A percentile compares a stretch with the other conserved stretches of the same genome.
phyloP scores from a whole-genome alignment of 2,113 vertebrate species.

The Rhinopomastus cyanomelas region DNA sequence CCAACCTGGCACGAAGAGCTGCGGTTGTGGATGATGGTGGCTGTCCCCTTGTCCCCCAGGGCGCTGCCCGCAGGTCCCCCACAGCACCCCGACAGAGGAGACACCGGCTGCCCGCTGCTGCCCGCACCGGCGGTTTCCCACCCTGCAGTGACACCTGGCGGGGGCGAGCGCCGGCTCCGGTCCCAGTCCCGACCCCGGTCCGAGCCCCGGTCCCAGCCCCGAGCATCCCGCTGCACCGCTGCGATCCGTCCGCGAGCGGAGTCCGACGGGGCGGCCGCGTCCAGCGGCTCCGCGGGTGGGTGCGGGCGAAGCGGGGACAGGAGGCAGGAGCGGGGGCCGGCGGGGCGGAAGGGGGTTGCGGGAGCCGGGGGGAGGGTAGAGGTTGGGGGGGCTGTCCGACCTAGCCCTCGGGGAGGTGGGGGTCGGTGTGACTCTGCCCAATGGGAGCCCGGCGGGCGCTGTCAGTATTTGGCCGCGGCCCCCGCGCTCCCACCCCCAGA shows the following conservation, averaged over 20 bases:
- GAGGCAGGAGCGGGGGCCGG: neutral
- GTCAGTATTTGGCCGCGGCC: too few relatives aligned
- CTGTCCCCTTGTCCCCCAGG: neutral
- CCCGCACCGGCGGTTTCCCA: neutral
- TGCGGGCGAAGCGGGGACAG: neutral
- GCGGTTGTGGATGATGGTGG: too few relatives aligned
- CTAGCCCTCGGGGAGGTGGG: too few relatives aligned
- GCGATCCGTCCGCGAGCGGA: neutral
- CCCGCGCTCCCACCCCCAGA: too few relatives aligned
- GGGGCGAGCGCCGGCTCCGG: neutral
- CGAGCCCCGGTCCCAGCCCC: neutral
- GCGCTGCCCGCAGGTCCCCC: neutral
- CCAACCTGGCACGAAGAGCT: rapidly evolving
- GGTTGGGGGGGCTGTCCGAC: too few relatives aligned
- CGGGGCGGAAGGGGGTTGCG: too few relatives aligned
- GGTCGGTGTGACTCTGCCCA: too few relatives aligned
- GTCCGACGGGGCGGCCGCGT: neutral
- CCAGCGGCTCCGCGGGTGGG: neutral
- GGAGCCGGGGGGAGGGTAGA: too few relatives aligned
- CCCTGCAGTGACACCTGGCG: constrained; percentile 48
- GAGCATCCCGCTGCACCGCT: neutral
- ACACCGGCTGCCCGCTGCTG: too few relatives aligned
- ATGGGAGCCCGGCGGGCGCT: too few relatives aligned
- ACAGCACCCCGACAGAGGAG: neutral
- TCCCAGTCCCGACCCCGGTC: neutral